A percentile compares a stretch with the other conserved stretches of the same genome.
Conservation (phyloP, 2,888 invertebrate genomes). For the Eristalis arbustorum region DNA sequence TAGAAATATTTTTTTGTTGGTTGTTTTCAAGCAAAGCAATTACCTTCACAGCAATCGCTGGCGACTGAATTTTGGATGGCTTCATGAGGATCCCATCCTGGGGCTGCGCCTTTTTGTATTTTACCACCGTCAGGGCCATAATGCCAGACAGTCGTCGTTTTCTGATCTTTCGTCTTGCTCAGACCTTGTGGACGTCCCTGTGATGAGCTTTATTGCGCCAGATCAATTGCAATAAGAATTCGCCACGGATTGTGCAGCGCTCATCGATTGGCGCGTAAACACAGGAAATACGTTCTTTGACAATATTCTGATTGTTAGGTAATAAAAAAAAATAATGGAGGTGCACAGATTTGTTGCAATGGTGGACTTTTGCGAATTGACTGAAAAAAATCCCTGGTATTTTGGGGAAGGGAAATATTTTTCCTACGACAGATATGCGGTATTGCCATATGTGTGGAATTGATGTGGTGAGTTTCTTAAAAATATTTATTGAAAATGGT, state of each 20-base stretch:
- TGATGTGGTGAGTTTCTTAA: slow-evolving; percentile 8
- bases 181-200: neutral
- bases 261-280: slow-evolving; percentile 53
- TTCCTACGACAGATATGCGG: neutral
- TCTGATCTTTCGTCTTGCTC: neutral
- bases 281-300: slow-evolving; percentile 39
- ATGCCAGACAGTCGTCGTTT: neutral
- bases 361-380: slow-evolving; percentile 55
- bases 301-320: slow-evolving; percentile 45
- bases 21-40: neutral
- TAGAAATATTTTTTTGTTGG: neutral
- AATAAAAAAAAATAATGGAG: slow-evolving; percentile 38
- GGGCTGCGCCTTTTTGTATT: slow-evolving; percentile 64
- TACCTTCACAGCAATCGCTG: slow-evolving; percentile 33
- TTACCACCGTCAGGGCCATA: slow-evolving; percentile 71
- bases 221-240: neutral
- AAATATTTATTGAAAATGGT: too few species aligned
- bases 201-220: neutral
- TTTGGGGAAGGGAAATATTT: slow-evolving; percentile 22
- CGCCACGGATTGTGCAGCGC: neutral
- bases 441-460: slow-evolving; percentile 9
- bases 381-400: slow-evolving; percentile 13
- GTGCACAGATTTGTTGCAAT: slow-evolving; percentile 46
- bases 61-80: slow-evolving; percentile 19
- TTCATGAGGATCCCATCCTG: slow-evolving; percentile 45